Conservation (phyloP, 2,113 vertebrate genomes). For the Rafetus swinhoei region DNA sequence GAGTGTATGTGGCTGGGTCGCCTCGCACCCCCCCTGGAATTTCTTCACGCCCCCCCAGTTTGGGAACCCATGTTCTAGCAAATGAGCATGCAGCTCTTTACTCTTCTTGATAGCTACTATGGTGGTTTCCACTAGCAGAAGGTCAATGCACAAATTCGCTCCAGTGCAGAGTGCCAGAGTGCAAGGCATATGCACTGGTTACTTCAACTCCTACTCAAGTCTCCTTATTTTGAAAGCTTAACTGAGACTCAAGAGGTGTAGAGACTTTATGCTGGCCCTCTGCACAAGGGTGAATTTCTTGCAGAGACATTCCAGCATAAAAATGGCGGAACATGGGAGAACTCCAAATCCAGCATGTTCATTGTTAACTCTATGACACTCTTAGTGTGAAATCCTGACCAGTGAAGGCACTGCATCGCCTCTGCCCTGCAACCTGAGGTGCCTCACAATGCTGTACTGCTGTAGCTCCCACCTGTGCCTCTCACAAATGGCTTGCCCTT, state of each 20-base stretch:
- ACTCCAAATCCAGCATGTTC: neutral
- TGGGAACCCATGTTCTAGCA: neutral
- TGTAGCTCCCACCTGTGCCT: neutral
- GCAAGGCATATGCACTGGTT: neutral
- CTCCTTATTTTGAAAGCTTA: neutral
- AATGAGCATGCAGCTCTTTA: neutral
- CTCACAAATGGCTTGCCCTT: neutral
- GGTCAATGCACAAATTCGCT: neutral
- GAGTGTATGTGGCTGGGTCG: too few species aligned
- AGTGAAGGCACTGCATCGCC: neutral
- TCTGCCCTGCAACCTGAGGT: neutral
- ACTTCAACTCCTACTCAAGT: neutral
- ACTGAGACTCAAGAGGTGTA: neutral
- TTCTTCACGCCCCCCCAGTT: too few species aligned
- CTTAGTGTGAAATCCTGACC: neutral
- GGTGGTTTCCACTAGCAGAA: fast-evolving
- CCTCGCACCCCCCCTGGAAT: too few species aligned
- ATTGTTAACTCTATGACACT: neutral
- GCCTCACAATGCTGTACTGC: neutral
- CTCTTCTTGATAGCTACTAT: neutral
- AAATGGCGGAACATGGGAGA: neutral
- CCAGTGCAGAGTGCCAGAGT: neutral
- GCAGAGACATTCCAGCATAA: neutral
- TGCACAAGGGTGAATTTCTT: neutral
- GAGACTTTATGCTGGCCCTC: neutral